These are phyloP conservation scores for Ornithoptera priamus DNA, from an alignment of 2,888 invertebrate species.

Conservation along the genomic window DNA sequence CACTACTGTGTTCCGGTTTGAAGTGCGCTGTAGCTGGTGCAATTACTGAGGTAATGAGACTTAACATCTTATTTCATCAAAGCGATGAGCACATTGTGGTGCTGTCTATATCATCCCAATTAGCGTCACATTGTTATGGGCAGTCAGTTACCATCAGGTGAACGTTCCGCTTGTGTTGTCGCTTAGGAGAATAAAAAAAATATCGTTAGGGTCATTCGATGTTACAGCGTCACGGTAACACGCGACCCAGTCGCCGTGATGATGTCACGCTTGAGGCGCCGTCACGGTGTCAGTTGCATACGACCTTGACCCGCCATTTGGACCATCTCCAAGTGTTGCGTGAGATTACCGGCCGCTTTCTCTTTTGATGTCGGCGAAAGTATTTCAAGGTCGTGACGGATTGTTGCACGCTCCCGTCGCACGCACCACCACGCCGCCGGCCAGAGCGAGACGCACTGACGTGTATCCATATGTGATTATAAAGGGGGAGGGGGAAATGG, in stretches of 20 bases:
- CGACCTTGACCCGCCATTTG: slow-evolving; percentile 23
- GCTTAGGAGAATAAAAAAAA: no score
- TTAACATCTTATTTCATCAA: no score
- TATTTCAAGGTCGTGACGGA: slow-evolving; percentile 16
- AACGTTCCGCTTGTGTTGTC: no score
- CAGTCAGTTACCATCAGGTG: no score
- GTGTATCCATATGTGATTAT: slow-evolving; percentile 3
- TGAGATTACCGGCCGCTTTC: slow-evolving; percentile 17
- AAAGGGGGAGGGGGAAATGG: neutral
- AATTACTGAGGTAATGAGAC: no score
- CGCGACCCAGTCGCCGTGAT: slow-evolving; percentile 9
- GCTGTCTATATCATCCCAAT: no score
- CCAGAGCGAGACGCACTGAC: neutral
- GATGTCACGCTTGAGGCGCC: slow-evolving; percentile 7
- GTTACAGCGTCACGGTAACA: slow-evolving; percentile 1
- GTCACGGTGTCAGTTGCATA: slow-evolving; percentile 11
- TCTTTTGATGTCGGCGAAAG: slow-evolving; percentile 20
- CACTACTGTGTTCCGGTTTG: no score
- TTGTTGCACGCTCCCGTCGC: slow-evolving; percentile 9
- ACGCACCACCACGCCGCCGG: neutral
- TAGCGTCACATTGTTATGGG: no score
- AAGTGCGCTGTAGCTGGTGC: no score
- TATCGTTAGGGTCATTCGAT: no score
- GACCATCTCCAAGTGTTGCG: slow-evolving; percentile 25
- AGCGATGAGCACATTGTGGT: no score